Conservation (phyloP, 2,888 invertebrate genomes). For the Latheticus oryzae region DNA sequence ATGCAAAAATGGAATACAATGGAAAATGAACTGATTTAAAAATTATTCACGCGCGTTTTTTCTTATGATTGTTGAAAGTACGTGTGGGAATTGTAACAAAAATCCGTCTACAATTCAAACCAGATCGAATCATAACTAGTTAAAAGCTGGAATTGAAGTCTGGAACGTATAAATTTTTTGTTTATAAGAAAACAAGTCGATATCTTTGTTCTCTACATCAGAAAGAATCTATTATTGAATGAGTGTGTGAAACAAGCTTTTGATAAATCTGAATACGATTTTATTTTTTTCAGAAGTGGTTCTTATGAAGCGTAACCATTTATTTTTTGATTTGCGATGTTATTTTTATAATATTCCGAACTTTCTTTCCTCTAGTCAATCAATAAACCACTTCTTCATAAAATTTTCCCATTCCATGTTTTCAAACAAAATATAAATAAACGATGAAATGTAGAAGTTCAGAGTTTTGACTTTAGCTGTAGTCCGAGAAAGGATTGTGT, state of each 20-base stretch:
- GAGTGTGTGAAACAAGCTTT: constrained; percentile 8
- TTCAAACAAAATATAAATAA: too few species aligned
- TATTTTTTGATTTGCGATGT: too few species aligned
- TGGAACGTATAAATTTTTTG: constrained; percentile 33
- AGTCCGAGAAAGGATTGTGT: constrained; percentile 7
- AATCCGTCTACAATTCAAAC: constrained; percentile 34
- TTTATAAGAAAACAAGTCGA: constrained; percentile 12
- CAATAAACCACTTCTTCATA: too few species aligned
- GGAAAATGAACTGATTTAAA: constrained; percentile 11
- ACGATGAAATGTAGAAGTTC: constrained; percentile 6
- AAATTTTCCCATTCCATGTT: too few species aligned
- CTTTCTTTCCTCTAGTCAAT: too few species aligned
- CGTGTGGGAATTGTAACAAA: constrained; percentile 40
- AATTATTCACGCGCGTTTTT: constrained; percentile 36
- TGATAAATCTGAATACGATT: constrained; percentile 13
- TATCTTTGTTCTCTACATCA: constrained; percentile 17
- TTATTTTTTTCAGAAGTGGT: too few species aligned
- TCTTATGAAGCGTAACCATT: too few species aligned
- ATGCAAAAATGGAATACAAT: constrained; percentile 10
- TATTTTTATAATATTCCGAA: too few species aligned
- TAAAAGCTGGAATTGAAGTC: constrained; percentile 26
- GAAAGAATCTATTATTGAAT: constrained; percentile 8
- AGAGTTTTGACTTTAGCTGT: constrained; percentile 1
- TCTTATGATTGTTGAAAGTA: constrained; percentile 23
- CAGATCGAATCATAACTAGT: constrained; percentile 40